Evolutionary conservation across 2,888 invertebrate species (phyloP), one percentile per base, ranked within the genome.

Genomic region (Zootermopsis nevadensis): DNA sequence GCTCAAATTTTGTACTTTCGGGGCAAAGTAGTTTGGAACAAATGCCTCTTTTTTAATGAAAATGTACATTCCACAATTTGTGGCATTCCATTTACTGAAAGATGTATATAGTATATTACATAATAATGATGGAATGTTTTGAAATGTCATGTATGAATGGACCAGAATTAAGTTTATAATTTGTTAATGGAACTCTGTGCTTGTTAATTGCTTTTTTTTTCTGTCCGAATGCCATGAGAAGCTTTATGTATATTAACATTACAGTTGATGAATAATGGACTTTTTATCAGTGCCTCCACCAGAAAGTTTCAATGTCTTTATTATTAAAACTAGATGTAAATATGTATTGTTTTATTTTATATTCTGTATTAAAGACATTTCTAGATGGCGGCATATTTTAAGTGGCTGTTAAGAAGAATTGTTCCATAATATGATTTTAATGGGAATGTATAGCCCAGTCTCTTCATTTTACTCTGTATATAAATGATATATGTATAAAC

Each of bases 401-500:
- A 82, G 81, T 85, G 83, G 83, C 83, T 85, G 83, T 85, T 85
- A 66, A 76, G 33, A 77, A 80, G 33, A 81, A 82, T 79, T 82
- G 80, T 83, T 77, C 81, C 60, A 66, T 82, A 80, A 80, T 82
- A 82, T 81, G 72, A 77, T 83, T 84, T 84, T 79, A 84, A 77
- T 69, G 82, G 82, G 77, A 81, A 66, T 60, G 66, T 30, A 53
- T 53, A 60, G 81, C 81, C 60, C 66, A 67, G 69, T 67, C 83
- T 84, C 77, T 80, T 76, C 69, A 77, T 84, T 83, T 84, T 81
- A 74, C 67, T 84, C 83, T 84, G 72, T 74, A 84, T 83, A 84
- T 84, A 85, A 83, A 84, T 83, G 76, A 76, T 83, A 80, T 85
- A 83, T 85, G 84, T 86, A 85, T 85, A 84, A 85, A 85, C 82